A percentile compares a stretch with the other conserved stretches of the same genome.
These are phyloP conservation scores for Amphiprion percula DNA, from an alignment of 2,113 vertebrate genomes.

Conservation along the genomic window DNA sequence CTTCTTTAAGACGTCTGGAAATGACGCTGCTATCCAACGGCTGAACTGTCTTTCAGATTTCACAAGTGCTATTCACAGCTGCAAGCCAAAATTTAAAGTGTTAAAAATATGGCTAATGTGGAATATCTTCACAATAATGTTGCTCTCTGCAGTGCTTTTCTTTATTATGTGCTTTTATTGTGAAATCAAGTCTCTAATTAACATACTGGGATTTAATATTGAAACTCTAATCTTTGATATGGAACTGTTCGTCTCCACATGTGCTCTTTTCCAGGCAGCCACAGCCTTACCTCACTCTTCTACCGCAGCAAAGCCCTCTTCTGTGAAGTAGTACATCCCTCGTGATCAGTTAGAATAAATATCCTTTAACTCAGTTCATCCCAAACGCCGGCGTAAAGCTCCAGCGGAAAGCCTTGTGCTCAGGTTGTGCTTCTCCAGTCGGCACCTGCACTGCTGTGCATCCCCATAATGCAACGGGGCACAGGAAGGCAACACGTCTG, in stretches of 20 bases:
- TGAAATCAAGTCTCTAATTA: slow-evolving; percentile 38
- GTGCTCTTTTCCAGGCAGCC: slow-evolving; percentile 44
- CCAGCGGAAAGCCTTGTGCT: slow-evolving; percentile 27
- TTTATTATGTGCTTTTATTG: slow-evolving; percentile 73
- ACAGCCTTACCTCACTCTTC: slow-evolving; percentile 54
- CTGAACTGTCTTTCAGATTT: no score
- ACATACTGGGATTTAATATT: slow-evolving; percentile 6
- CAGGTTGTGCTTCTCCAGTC: slow-evolving; percentile 55
- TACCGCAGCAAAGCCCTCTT: slow-evolving; percentile 15
- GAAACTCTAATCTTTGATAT: slow-evolving; percentile 5
- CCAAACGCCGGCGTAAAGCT: not conserved
- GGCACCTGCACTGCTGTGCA: slow-evolving; percentile 20
- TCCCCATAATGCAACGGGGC: slow-evolving; percentile 28
- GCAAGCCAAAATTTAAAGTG: not conserved
- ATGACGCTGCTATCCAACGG: not conserved
- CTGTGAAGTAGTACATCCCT: slow-evolving; percentile 25
- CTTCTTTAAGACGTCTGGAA: not conserved
- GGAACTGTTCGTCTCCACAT: slow-evolving; percentile 14
- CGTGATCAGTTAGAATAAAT: slow-evolving; percentile 46
- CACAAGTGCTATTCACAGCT: slow-evolving; percentile 10
- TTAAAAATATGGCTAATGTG: not conserved
- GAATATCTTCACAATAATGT: slow-evolving; percentile 16
- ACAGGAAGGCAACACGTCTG: slow-evolving; percentile 16
- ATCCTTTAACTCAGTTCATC: slow-evolving; percentile 18
- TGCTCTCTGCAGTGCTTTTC: slow-evolving; percentile 9